Evolutionary conservation across 2,113 vertebrate genomes (phyloP).

Genomic region (Suncus etruscus): DNA sequence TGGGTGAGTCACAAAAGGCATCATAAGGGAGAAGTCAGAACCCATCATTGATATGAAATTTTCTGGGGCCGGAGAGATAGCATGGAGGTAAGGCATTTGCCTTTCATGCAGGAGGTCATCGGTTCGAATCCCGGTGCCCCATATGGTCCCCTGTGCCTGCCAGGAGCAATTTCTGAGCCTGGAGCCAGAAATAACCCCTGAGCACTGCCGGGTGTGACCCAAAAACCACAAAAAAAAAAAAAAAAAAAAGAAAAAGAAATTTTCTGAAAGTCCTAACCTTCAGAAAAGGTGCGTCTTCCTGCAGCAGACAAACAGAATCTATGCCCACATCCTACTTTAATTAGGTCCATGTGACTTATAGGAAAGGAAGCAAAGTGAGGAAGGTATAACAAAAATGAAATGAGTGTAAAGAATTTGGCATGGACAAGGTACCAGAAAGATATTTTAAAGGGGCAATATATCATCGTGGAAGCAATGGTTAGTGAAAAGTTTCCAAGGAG

Average conservation of each 20-base stretch:
- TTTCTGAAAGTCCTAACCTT: background rate
- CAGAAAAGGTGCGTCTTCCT: background rate
- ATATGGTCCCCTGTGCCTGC: no score
- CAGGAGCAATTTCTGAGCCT: no score
- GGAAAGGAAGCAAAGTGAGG: background rate
- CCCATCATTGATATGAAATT: no score
- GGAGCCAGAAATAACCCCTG: no score
- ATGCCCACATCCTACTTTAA: background rate
- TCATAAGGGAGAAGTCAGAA: background rate
- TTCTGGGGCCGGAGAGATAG: no score
- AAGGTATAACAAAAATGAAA: background rate
- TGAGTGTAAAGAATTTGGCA: background rate
- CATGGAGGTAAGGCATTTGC: no score
- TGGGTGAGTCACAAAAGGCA: background rate
- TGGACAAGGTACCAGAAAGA: background rate
- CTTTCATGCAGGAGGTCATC: no score
- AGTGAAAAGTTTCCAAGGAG: background rate
- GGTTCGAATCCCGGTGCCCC: no score
- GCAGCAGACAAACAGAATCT: background rate
- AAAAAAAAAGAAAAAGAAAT: no score
- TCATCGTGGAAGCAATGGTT: background rate
- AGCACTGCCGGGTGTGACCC: no score
- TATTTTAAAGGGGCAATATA: background rate
- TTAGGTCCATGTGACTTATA: background rate
- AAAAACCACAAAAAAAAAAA: no score